These are phyloP conservation scores for Ataeniobius toweri DNA, from an alignment of 2,797 vertebrate species.

Conservation along the genomic window DNA sequence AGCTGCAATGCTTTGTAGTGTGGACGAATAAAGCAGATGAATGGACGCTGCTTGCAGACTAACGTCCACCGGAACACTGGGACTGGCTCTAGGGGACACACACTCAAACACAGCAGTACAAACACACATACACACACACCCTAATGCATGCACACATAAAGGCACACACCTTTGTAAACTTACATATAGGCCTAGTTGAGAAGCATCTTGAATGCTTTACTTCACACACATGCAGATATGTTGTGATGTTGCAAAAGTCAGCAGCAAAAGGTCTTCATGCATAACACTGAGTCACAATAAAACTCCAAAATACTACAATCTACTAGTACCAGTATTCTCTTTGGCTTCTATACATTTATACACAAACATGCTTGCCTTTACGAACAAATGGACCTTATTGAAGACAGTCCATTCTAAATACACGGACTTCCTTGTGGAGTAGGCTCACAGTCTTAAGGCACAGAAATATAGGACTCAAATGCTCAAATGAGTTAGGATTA, in stretches of 20 bases:
- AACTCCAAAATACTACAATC: constrained; percentile 23
- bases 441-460: not conserved
- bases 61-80: constrained; percentile 58
- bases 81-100: constrained; percentile 53
- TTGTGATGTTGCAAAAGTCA: constrained; percentile 15
- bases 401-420: not conserved
- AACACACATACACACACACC: constrained; percentile 6
- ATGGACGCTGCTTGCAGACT: constrained; percentile 85
- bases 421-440: not conserved
- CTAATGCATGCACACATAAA: not conserved
- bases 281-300: constrained; percentile 34
- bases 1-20: constrained; percentile 86
- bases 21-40: constrained; percentile 91
- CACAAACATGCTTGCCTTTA: not conserved
- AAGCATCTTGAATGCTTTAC: constrained; percentile 32
- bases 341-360: not conserved
- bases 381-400: not conserved
- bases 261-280: constrained; percentile 21
- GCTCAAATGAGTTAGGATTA: too few species aligned
- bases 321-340: constrained; percentile 9
- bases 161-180: constrained; percentile 40
- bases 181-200: constrained; percentile 35
- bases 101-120: constrained; percentile 7
- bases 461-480: too few species aligned
- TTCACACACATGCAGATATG: constrained; percentile 8